These are phyloP conservation scores for Oryzias javanicus DNA, from an alignment of 2,113 vertebrate species.

Conservation along the genomic window DNA sequence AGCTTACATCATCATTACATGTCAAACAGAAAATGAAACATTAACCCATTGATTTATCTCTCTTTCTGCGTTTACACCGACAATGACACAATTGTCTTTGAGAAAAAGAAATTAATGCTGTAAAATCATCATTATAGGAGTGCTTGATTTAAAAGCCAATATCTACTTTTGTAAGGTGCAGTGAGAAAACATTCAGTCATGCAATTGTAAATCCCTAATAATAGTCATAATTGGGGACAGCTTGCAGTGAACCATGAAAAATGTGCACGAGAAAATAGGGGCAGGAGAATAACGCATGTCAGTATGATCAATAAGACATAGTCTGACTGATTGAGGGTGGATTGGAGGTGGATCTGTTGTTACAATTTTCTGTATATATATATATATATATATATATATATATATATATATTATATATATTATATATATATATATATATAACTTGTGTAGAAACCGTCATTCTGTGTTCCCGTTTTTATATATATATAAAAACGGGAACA, in stretches of 20 bases:
- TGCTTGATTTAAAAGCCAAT: slow-evolving; percentile 48
- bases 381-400: no score
- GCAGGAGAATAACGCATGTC: no score
- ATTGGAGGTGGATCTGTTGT: no score
- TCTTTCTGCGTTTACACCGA: slow-evolving; percentile 43
- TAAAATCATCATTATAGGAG: slow-evolving; percentile 41
- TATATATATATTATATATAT: no score
- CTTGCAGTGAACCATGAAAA: not conserved
- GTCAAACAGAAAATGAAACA: slow-evolving; percentile 41
- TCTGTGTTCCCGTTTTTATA: no score
- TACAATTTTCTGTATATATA: no score
- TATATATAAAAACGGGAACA: no score
- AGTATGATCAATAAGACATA: no score
- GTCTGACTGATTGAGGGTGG: no score
- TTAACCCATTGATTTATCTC: slow-evolving; percentile 57
- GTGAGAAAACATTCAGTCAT: slow-evolving; percentile 16
- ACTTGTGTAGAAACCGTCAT: no score
- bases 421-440: no score
- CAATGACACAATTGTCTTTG: slow-evolving; percentile 34
- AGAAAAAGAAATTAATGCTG: slow-evolving; percentile 42
- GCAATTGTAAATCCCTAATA: slow-evolving; percentile 5
- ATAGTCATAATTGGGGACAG: not conserved
- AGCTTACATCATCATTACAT: slow-evolving; percentile 50
- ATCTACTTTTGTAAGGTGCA: slow-evolving; percentile 16
- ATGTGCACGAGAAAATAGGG: not conserved